Conservation (phyloP, 2,888 invertebrate species). For the Pseudococcus longispinus region DNA sequence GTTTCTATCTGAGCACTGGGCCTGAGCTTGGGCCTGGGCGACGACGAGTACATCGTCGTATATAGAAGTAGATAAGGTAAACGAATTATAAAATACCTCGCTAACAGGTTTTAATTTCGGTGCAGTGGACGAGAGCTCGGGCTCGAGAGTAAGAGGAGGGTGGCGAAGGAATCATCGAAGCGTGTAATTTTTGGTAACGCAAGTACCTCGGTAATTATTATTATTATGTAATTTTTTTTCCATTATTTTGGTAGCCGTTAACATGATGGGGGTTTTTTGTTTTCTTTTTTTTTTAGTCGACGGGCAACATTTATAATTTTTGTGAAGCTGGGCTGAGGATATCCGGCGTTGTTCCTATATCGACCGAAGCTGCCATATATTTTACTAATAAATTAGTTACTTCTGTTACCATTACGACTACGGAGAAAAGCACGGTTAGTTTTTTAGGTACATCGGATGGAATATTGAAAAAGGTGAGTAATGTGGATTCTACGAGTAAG, state of each 20-base stretch:
- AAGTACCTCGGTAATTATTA: constrained; percentile 18
- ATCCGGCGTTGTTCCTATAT: constrained; percentile 85
- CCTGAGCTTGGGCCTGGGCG: no score
- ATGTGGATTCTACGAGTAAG: neutral
- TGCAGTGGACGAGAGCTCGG: neutral
- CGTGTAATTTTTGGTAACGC: constrained; percentile 41
- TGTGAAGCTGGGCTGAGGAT: constrained; percentile 92
- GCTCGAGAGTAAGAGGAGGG: neutral
- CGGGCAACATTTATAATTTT: constrained; percentile 89
- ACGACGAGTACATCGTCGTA: constrained; percentile 12
- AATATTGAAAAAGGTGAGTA: constrained; percentile 78
- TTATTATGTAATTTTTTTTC: constrained; percentile 46
- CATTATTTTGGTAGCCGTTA: neutral
- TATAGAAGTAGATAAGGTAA: neutral
- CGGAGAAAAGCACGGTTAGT: constrained; percentile 90
- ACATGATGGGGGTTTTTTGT: neutral
- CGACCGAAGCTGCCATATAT: constrained; percentile 76
- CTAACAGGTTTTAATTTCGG: constrained; percentile 44
- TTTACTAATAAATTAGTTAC: constrained; percentile 83
- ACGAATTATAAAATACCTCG: constrained; percentile 41
- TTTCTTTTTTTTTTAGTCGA: constrained; percentile 66
- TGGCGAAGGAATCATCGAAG: neutral
- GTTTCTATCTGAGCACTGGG: neutral
- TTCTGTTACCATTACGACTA: constrained; percentile 85
- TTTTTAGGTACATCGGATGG: constrained; percentile 92